phyloP scores from a whole-genome alignment of 92 coral and sea anemone species.

The Porites evermanni region DNA sequence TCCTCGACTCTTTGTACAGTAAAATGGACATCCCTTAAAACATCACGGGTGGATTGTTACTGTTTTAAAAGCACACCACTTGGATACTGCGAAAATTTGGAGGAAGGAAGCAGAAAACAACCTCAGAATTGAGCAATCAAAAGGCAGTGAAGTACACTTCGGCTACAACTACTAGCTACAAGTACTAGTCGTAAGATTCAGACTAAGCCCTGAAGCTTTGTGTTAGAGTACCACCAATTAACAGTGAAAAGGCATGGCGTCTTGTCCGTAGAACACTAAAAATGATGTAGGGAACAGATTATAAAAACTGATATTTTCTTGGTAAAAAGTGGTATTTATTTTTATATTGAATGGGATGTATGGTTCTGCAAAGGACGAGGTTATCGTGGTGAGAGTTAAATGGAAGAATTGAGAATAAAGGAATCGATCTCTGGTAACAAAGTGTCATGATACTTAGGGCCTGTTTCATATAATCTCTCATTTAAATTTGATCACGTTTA shows the following conservation, averaged over 20 bases:
- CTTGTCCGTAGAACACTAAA: not conserved
- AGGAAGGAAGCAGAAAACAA: not conserved
- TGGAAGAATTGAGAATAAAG: too few species aligned
- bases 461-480: too few species aligned
- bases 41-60: not conserved
- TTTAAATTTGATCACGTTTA: too few species aligned
- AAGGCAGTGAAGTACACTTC: too few species aligned
- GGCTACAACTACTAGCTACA: too few species aligned
- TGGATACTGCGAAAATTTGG: not conserved
- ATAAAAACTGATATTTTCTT: too few species aligned
- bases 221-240: not conserved
- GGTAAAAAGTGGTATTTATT: not conserved
- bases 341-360: not conserved
- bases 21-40: not conserved
- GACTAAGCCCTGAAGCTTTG: not conserved
- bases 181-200: not conserved
- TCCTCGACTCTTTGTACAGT: constrained; percentile 11
- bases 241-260: not conserved
- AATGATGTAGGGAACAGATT: not conserved
- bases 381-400: too few species aligned
- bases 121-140: too few species aligned
- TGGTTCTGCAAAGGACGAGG: too few species aligned
- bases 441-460: too few species aligned
- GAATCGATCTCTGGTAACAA: too few species aligned
- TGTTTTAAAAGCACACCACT: not conserved